Evolutionary conservation across 2,888 invertebrate genomes (phyloP).

Genomic region (Gastrophysa polygoni): DNA sequence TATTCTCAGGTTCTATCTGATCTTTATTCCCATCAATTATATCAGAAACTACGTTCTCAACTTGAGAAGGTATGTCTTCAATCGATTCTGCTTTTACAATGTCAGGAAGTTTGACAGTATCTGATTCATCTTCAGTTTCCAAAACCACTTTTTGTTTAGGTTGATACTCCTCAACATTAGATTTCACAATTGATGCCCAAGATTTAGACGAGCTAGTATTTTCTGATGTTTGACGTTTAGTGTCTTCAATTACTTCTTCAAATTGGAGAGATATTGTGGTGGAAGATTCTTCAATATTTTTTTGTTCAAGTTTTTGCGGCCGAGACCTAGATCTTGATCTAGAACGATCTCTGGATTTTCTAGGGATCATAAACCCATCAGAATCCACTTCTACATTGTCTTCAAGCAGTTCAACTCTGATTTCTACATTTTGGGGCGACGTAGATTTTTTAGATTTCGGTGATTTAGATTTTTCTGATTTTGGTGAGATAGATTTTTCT

Average conservation of each 20-base stretch:
- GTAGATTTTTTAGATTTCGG: conserved; percentile 13
- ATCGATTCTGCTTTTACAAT: background rate
- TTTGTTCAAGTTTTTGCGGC: conserved; percentile 10
- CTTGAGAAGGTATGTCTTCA: background rate
- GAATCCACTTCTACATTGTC: conserved; percentile 34
- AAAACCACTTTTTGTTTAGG: background rate
- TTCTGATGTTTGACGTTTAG: conserved; percentile 11
- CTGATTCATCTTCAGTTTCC: no score
- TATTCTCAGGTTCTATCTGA: background rate
- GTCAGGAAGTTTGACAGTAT: background rate
- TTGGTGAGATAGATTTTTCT: conserved; percentile 9
- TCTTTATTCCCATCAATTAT: background rate
- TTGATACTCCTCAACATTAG: conserved; percentile 12
- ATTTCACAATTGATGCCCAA: conserved; percentile 37
- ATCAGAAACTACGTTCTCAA: background rate
- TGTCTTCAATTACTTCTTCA: conserved; percentile 2
- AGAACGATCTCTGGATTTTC: conserved; percentile 35
- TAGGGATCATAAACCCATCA: conserved; percentile 47
- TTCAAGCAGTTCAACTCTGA: conserved; percentile 34
- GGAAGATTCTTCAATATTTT: background rate
- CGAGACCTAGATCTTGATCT: conserved; percentile 47
- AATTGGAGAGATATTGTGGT: background rate
- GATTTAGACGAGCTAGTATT: conserved; percentile 20
- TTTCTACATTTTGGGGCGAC: conserved; percentile 29
- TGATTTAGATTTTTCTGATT: conserved; percentile 19